Base-by-base conservation (phyloP, 2,797 vertebrate species). In the Gadopsis bispinosus region DNA sequence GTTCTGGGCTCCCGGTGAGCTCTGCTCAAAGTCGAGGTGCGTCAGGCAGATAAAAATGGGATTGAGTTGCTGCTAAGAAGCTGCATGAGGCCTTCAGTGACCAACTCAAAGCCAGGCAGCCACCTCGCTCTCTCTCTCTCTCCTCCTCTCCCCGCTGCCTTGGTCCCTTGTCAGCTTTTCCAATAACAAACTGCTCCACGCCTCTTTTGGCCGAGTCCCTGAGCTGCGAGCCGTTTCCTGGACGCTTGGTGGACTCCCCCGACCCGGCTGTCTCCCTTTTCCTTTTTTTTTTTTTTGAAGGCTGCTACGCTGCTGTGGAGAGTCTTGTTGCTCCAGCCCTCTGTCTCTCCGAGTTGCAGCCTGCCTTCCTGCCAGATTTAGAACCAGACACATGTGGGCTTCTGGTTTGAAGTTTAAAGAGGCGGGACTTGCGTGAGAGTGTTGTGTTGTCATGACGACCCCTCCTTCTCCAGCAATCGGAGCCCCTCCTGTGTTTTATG, bases 211-310 rank as follows among this genome's bases (percentile, higher is more conserved):
- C 96, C 93, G 93, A 96, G 95, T 96, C 96, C 95, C 96, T 95
- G 96, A 91, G 95, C 95, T 94, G 94, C 43, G 92, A 96, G 96
- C 95, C 93, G 96, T 95, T 97, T 97, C 96, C 96, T 96, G 95
- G 95, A 94, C 50, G 79, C 47, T 74, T 48, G 58, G 16, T 83
- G 67, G 84, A 84, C 84, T 82, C 75, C 71, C 4, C 78, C 80
- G 85, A 86, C 80, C 87, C 51, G 35, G 12, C 77, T 68, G 60
- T 69, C 51, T 76, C 33, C 45, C 75, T 55, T 17, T 58, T 33
- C 10, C 69, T n/a, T 55, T 19, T n/a, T 43, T 63, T 65, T 62
- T 64, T 59, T 64, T 65, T 5, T 33, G 14, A 48, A 11, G 58
- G 50, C 54, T 39, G 65, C 74, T 63, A 56, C 68, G 70, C 33